Evolutionary conservation across 1,140 invertebrate genomes (phyloP).

Genomic region (Drosophila tropicalis): DNA sequence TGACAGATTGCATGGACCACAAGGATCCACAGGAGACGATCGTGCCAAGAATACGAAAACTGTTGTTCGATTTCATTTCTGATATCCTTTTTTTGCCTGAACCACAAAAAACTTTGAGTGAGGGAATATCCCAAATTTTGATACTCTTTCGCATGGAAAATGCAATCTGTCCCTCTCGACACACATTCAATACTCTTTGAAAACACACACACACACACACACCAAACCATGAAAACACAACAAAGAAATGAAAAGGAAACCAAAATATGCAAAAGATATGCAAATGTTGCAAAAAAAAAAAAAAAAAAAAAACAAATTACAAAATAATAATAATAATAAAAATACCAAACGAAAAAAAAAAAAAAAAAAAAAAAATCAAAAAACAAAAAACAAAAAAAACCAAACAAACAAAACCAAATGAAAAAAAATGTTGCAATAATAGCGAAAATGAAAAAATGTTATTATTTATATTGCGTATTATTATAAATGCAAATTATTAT

Average conservation of each 20-base stretch:
- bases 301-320: constrained; percentile 22
- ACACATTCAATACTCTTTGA: neutral
- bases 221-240: neutral
- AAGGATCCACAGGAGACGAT: neutral
- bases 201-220: too few species aligned
- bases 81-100: too few species aligned
- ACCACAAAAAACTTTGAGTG: too few species aligned
- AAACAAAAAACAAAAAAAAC: constrained; percentile 30
- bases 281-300: neutral
- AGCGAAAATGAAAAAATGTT: constrained; percentile 66
- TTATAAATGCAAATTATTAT: constrained; percentile 65
- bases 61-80: too few species aligned
- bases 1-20: too few species aligned
- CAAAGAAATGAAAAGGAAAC: constrained; percentile 27
- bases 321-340: constrained; percentile 20
- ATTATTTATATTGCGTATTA: constrained; percentile 78
- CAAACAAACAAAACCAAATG: neutral
- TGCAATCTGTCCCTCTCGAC: neutral
- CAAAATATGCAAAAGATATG: constrained; percentile 23
- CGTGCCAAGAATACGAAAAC: too few species aligned
- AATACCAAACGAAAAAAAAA: constrained; percentile 41
- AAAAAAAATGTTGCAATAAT: constrained; percentile 73
- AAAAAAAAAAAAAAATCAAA: constrained; percentile 31
- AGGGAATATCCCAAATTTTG: too few species aligned
- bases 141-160: too few species aligned